These are phyloP conservation scores for Coturnix japonica DNA, from an alignment of 2,113 vertebrate species.

Conservation along the genomic window DNA sequence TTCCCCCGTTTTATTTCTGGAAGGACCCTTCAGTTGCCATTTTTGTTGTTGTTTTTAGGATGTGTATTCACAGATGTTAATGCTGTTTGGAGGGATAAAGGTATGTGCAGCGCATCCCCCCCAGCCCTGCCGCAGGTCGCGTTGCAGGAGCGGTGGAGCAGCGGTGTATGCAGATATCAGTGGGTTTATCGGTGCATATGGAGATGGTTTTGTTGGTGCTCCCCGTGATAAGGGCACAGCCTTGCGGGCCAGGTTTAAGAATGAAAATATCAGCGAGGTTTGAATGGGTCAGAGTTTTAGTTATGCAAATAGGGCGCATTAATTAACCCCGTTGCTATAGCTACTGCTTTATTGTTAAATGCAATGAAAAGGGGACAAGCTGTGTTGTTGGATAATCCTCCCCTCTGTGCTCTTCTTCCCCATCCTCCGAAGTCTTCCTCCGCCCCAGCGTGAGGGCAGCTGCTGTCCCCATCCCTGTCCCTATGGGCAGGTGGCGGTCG, in stretches of 20 bases:
- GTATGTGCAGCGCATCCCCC: neutral
- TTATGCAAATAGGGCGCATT: slow-evolving; percentile 53
- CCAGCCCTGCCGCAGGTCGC: neutral
- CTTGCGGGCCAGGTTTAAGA: neutral
- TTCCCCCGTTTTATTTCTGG: neutral
- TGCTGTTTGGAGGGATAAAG: neutral
- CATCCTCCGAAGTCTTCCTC: neutral
- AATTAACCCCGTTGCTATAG: slow-evolving; percentile 71
- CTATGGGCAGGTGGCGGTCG: neutral
- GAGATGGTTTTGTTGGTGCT: neutral
- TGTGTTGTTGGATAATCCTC: slow-evolving; percentile 23
- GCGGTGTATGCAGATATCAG: neutral
- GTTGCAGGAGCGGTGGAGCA: neutral
- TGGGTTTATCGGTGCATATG: fast-evolving
- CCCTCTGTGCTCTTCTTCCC: neutral
- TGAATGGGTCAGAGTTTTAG: slow-evolving; percentile 55
- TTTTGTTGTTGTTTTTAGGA: neutral
- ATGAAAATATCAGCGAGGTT: neutral
- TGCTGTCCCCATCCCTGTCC: neutral
- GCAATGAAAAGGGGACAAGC: slow-evolving; percentile 33
- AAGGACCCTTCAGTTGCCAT: neutral
- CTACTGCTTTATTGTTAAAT: slow-evolving; percentile 52
- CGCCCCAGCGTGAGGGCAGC: neutral
- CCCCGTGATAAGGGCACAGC: neutral
- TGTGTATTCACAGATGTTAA: neutral